phyloP scores from a whole-genome alignment of 2,797 vertebrate species.

The Galago senegalensis region DNA sequence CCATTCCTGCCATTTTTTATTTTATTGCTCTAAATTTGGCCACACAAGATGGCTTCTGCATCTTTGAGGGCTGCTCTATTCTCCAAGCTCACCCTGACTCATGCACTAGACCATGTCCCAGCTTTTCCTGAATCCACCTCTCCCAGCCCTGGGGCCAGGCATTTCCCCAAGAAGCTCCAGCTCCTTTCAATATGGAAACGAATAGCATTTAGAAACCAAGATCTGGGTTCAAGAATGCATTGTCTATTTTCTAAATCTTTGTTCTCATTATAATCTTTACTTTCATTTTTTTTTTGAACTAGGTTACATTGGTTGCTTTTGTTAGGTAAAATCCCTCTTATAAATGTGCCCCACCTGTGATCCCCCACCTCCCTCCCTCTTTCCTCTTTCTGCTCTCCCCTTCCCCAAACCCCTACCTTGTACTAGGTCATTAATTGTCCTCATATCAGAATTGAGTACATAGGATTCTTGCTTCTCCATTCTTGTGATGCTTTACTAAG shows the following conservation, averaged over 20 bases:
- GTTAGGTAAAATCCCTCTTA: no score
- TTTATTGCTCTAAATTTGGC: not conserved
- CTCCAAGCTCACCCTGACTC: not conserved
- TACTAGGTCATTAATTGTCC: no score
- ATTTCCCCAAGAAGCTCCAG: not conserved
- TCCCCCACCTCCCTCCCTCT: no score
- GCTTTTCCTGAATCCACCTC: no score
- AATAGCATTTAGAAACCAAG: not conserved
- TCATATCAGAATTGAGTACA: no score
- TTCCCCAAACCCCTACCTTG: no score
- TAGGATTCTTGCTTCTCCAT: no score
- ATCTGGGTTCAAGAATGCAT: not conserved
- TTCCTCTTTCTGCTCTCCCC: no score
- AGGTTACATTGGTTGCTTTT: no score
- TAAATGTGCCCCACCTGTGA: no score
- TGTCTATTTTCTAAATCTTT: not conserved
- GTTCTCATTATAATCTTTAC: not conserved
- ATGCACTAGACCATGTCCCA: not conserved
- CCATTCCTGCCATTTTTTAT: not conserved
- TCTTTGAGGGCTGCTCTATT: accelerated
- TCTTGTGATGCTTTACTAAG: no score
- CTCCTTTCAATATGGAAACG: not conserved
- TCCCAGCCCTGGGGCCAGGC: no score
- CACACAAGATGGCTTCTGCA: accelerated
- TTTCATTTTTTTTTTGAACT: not conserved